These are phyloP conservation scores for Empis stercorea DNA, from an alignment of 2,888 invertebrate genomes.

Conservation along the genomic window DNA sequence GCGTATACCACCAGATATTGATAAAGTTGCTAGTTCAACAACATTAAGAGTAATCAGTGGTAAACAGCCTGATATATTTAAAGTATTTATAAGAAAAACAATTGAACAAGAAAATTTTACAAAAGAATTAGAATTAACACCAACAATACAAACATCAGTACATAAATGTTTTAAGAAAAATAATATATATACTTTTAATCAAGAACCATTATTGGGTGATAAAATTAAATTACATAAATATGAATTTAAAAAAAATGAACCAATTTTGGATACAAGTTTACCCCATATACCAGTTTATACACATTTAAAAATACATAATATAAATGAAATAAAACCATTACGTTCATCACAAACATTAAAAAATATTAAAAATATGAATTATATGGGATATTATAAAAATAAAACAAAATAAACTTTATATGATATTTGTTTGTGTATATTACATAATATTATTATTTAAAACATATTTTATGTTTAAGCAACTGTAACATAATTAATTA, in stretches of 20 bases:
- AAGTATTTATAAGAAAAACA: not conserved
- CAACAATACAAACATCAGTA: conserved; percentile 3
- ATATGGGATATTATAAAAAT: conserved; percentile 22
- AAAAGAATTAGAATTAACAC: conserved; percentile 1
- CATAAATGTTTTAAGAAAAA: conserved; percentile 13
- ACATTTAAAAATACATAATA: conserved; percentile 49
- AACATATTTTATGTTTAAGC: too few species aligned
- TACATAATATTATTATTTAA: too few species aligned
- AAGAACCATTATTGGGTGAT: conserved; percentile 45
- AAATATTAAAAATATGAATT: conserved; percentile 27
- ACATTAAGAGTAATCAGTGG: conserved; percentile 51
- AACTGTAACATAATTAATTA: too few species aligned
- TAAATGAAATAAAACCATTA: conserved; percentile 43
- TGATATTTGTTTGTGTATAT: too few species aligned
- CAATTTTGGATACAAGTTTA: conserved; percentile 48
- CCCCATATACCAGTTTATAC: conserved; percentile 55
- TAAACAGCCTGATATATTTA: conserved; percentile 8
- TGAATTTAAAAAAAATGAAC: conserved; percentile 28
- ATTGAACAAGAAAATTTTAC: not conserved
- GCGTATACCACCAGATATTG: conserved; percentile 59
- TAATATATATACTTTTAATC: conserved; percentile 37
- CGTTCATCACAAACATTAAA: conserved; percentile 41
- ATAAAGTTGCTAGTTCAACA: conserved; percentile 59
- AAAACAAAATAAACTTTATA: not conserved
- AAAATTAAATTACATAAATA: conserved; percentile 39